A percentile compares a stretch with the other conserved stretches of the same genome.
Evolutionary conservation across 2,113 vertebrate species (phyloP).

Genomic region (Lagopus muta): DNA sequence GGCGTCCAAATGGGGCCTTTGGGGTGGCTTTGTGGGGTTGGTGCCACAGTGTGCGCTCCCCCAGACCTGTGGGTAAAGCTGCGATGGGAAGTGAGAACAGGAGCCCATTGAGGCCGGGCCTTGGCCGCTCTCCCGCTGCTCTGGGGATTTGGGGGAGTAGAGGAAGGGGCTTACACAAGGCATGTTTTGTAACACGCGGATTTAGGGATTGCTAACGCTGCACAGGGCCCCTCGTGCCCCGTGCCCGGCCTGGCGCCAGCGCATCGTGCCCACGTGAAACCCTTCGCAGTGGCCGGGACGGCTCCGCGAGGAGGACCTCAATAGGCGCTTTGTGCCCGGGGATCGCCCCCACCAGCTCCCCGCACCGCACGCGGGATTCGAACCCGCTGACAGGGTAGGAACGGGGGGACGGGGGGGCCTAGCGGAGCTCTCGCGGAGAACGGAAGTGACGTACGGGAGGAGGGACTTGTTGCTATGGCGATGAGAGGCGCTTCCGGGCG

Average conservation of each 20-base stretch:
- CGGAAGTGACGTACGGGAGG: neutral
- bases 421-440: too few relatives aligned
- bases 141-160: slow-evolving; percentile 11
- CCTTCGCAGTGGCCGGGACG: neutral
- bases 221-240: neutral
- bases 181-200: slow-evolving; percentile 62
- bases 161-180: slow-evolving; percentile 55
- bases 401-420: too few relatives aligned
- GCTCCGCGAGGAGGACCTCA: neutral
- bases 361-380: neutral
- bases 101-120: neutral
- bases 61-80: neutral
- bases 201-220: slow-evolving; percentile 49
- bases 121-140: accelerated
- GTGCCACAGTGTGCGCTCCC: neutral
- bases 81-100: neutral
- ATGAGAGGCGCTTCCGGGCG: slow-evolving; percentile 47
- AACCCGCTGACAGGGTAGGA: neutral
- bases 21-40: accelerated
- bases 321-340: neutral
- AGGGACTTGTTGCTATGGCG: slow-evolving; percentile 1
- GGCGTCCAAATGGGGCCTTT: neutral
- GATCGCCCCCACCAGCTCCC: accelerated
- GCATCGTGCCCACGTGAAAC: neutral
- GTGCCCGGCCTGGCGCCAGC: slow-evolving; percentile 14